Evolutionary conservation across 37 sponge, comb jelly and placozoan genomes (phyloP).

Genomic region (Chondrosia reniformis): DNA sequence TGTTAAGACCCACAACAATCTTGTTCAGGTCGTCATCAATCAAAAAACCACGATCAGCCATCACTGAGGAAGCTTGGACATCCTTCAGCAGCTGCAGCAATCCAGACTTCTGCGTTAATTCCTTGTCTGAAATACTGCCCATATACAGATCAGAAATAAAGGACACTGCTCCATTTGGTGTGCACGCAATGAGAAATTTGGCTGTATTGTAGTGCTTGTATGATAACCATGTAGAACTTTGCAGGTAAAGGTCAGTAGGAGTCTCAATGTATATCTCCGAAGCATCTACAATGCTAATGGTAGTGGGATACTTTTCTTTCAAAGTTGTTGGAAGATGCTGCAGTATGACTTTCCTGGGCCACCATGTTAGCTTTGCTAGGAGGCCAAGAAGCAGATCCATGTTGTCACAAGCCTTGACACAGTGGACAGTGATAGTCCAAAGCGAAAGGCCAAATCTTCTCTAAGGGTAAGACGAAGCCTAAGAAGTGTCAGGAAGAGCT

Average conservation of each 20-base stretch:
- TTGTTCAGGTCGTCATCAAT: too few relatives aligned
- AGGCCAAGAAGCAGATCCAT: neutral
- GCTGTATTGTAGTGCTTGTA: constrained; percentile 14
- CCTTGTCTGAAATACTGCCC: constrained; percentile 6
- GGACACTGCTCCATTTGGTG: neutral
- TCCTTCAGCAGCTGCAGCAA: neutral
- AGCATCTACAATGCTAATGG: neutral
- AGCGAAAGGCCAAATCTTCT: constrained; percentile 12
- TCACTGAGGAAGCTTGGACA: neutral
- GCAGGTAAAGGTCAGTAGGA: neutral
- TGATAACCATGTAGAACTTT: constrained; percentile 8
- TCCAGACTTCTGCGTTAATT: neutral
- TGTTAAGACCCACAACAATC: neutral
- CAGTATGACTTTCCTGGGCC: constrained; percentile 1
- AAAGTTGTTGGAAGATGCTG: neutral
- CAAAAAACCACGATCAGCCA: neutral
- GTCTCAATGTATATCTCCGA: neutral
- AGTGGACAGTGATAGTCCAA: neutral
- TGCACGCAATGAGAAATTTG: neutral
- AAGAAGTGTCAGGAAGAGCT: neutral
- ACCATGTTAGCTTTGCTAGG: neutral
- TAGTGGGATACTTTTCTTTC: constrained; percentile 3
- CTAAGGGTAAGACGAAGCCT: neutral
- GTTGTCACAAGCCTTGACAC: constrained; percentile 4
- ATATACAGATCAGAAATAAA: neutral